Percentiles rank a stretch among this genome's conserved stretches.
phyloP scores from a whole-genome alignment of 1,140 invertebrate species.

The Streblospio benedicti region DNA sequence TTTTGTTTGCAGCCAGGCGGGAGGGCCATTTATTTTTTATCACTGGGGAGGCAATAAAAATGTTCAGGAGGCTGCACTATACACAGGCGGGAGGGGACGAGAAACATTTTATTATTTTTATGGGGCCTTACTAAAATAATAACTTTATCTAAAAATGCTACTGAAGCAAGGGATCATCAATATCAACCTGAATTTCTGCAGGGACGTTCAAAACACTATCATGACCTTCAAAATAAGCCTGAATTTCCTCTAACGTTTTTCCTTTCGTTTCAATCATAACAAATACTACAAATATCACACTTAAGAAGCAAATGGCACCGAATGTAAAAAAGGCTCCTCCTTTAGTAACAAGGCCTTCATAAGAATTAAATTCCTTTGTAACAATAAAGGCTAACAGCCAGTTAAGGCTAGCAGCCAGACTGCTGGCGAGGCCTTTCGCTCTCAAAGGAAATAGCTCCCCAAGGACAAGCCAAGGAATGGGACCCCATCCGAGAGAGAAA shows the following conservation, averaged over 20 bases:
- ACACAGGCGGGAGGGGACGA: no score
- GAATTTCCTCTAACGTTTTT: constrained; percentile 44
- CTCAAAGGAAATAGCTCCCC: constrained; percentile 80
- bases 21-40: no score
- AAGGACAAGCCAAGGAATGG: constrained; percentile 89
- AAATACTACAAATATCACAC: constrained; percentile 39
- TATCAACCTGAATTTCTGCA: no score
- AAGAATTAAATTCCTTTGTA: constrained; percentile 73
- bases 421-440: constrained; percentile 73
- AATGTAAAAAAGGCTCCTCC: constrained; percentile 57
- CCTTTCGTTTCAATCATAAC: constrained; percentile 44
- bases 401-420: constrained; percentile 74
- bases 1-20: no score
- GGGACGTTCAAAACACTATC: no score
- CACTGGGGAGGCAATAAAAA: no score
- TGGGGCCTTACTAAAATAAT: no score
- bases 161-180: no score
- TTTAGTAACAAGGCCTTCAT: constrained; percentile 56
- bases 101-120: no score
- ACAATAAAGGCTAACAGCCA: constrained; percentile 84
- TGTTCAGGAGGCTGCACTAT: no score
- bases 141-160: no score
- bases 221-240: neutral
- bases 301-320: constrained; percentile 35
- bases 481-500: constrained; percentile 82